Percentiles rank a stretch among this genome's conserved stretches.
Conservation (phyloP, 2,113 vertebrate species). For the Micromys minutus region DNA sequence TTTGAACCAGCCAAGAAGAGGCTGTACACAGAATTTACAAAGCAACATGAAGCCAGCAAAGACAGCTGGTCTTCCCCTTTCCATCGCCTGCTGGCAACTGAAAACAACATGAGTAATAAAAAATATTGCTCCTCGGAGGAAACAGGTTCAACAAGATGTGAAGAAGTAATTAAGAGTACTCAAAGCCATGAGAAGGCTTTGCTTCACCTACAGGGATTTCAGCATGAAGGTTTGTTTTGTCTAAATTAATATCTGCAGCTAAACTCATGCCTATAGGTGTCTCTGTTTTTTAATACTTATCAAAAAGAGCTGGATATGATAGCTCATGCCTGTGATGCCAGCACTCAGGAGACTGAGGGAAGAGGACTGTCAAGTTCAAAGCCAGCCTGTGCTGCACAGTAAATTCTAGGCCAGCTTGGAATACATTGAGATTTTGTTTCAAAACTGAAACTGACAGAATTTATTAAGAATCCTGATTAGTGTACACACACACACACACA, state of each 20-base stretch:
- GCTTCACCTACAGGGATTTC: conserved; percentile 27
- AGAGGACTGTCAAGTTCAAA: neutral
- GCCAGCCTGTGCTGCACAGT: neutral
- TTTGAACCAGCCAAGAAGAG: neutral
- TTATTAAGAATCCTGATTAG: neutral
- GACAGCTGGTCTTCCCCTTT: conserved; percentile 36
- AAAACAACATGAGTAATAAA: conserved; percentile 53
- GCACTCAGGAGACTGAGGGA: neutral
- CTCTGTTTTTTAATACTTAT: conserved; percentile 3
- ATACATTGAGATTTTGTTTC: neutral
- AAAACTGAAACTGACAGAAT: neutral
- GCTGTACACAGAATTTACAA: conserved; percentile 19
- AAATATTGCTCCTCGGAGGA: conserved; percentile 55
- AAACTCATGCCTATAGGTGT: neutral
- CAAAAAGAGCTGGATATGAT: neutral
- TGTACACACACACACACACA: too few relatives aligned
- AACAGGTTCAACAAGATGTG: conserved; percentile 56
- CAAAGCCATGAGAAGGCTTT: conserved; percentile 24
- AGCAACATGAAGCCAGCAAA: conserved; percentile 21
- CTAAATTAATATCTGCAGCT: conserved; percentile 51
- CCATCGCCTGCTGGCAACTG: conserved; percentile 37
- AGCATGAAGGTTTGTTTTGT: conserved; percentile 27
- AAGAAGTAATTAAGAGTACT: conserved; percentile 48
- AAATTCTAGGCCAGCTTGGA: neutral
- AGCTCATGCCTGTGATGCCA: neutral